Percentiles rank a stretch among this genome's conserved stretches.
These are phyloP conservation scores for Neopipo cinnamomea DNA, from an alignment of 2,113 vertebrate genomes.

Conservation along the genomic window DNA sequence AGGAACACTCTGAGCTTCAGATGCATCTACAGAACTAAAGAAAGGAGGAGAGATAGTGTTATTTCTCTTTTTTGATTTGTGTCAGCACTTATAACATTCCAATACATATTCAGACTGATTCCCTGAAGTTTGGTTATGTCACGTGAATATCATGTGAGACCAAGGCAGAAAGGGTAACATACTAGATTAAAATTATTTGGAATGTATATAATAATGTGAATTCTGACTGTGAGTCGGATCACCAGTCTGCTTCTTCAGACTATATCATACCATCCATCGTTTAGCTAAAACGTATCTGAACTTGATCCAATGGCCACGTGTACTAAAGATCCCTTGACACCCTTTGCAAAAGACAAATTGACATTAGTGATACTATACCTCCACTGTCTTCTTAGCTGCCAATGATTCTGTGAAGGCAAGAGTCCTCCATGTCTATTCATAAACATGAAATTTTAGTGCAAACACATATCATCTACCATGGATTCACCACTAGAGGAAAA, in stretches of 20 bases:
- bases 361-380: background rate
- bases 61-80: background rate
- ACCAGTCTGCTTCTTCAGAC: background rate
- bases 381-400: background rate
- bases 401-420: background rate
- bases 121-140: background rate
- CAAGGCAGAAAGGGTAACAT: background rate
- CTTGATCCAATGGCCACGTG: background rate
- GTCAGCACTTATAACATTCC: fast-evolving
- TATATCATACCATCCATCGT: background rate
- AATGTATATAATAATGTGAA: background rate
- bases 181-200: background rate
- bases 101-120: background rate
- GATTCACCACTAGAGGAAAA: background rate
- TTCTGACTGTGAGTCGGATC: background rate
- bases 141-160: background rate
- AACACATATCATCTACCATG: fast-evolving
- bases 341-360: background rate
- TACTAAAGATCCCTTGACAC: background rate
- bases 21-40: constrained; percentile 81
- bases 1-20: constrained; percentile 77
- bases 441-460: background rate
- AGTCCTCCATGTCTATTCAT: background rate
- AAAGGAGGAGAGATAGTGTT: background rate
- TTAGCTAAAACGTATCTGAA: background rate